Conservation (phyloP, 2,113 vertebrate genomes). For the Rutilus rutilus region DNA sequence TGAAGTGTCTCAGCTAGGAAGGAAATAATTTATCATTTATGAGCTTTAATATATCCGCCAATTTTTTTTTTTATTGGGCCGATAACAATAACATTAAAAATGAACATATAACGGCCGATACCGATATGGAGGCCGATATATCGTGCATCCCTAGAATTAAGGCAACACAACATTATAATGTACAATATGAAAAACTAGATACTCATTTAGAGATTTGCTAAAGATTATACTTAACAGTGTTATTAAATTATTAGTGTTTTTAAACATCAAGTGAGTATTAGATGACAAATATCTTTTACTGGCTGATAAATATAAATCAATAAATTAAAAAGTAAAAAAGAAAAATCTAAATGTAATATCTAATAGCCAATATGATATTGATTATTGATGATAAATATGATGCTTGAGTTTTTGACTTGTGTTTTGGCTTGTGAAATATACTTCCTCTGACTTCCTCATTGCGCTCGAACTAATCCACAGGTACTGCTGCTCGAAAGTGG, state of each 20-base stretch:
- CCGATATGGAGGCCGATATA: no score
- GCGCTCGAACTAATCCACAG: background rate
- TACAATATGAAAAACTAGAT: background rate
- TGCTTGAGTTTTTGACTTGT: background rate
- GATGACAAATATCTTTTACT: background rate
- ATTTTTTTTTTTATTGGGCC: no score
- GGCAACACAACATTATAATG: background rate
- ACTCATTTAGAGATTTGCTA: background rate
- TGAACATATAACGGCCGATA: no score
- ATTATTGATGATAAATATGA: background rate
- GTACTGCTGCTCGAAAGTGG: background rate
- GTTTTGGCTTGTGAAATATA: background rate
- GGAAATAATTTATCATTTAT: no score
- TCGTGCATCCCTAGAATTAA: background rate
- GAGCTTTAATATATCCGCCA: no score
- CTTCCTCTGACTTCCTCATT: background rate
- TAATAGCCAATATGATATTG: background rate
- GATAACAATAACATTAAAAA: no score
- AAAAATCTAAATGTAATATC: background rate
- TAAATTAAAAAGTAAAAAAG: background rate
- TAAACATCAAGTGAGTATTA: background rate
- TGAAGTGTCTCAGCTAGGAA: no score
- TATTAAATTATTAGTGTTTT: background rate
- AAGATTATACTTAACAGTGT: background rate
- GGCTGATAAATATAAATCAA: background rate